Evolutionary conservation across 2,888 invertebrate genomes (phyloP).

Genomic region (Sarcophaga rosellei): DNA sequence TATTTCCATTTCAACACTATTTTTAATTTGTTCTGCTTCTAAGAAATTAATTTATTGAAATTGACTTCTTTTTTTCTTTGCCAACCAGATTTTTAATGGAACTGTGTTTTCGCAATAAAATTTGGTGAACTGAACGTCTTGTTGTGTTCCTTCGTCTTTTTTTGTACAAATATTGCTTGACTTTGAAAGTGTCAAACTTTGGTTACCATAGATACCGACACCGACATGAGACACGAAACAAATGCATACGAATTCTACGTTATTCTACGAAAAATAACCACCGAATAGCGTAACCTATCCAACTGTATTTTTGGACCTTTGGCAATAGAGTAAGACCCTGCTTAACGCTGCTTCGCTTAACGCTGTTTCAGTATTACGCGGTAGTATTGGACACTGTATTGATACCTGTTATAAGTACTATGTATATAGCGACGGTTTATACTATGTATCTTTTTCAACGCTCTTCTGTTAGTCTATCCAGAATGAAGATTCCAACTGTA

Average conservation of each 20-base stretch:
- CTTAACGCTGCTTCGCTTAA: too few relatives aligned
- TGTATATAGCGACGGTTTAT: too few relatives aligned
- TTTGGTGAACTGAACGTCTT: not conserved
- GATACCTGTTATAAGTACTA: too few relatives aligned
- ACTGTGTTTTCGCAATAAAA: constrained; percentile 20
- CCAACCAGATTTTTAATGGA: not conserved
- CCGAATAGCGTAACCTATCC: too few relatives aligned
- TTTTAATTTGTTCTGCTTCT: constrained; percentile 60
- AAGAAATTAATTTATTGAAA: constrained; percentile 58
- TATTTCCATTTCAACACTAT: constrained; percentile 59
- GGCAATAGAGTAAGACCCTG: too few relatives aligned
- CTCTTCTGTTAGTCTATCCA: too few relatives aligned
- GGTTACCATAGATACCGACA: constrained; percentile 42
- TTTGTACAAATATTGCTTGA: not conserved
- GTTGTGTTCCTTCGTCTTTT: not conserved
- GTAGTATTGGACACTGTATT: too few relatives aligned
- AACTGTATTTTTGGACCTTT: too few relatives aligned
- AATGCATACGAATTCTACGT: constrained; percentile 9
- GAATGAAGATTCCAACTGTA: too few relatives aligned
- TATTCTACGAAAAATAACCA: not conserved
- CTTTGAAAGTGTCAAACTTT: constrained; percentile 36
- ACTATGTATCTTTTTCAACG: too few relatives aligned
- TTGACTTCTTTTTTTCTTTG: constrained; percentile 33
- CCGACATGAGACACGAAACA: constrained; percentile 13
- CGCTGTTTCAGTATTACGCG: too few relatives aligned